phyloP scores from a whole-genome alignment of 2,113 vertebrate species.

The Strix uralensis region DNA sequence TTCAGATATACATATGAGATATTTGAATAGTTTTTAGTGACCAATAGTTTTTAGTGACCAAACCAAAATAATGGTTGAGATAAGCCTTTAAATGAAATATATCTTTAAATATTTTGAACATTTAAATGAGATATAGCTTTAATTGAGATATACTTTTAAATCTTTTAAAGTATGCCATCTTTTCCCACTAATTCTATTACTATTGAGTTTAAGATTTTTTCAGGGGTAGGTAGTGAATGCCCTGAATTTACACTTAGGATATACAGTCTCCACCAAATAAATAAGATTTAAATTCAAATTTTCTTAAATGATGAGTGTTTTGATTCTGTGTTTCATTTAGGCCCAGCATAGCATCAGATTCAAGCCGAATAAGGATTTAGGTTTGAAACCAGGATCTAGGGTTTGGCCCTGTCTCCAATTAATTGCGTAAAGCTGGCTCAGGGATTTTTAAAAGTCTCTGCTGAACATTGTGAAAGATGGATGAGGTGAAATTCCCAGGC shows the following conservation, averaged over 20 bases:
- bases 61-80: not conserved
- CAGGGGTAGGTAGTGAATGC: not conserved
- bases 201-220: not conserved
- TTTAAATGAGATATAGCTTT: not conserved
- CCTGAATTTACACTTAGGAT: not conserved
- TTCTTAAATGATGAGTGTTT: not conserved
- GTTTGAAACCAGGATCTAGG: slow-evolving; percentile 35
- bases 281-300: not conserved
- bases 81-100: not conserved
- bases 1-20: not conserved
- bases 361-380: not conserved
- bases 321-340: slow-evolving; percentile 6
- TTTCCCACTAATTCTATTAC: not conserved
- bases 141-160: not conserved
- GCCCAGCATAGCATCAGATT: not conserved
- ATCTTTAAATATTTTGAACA: not conserved
- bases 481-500: slow-evolving; percentile 64
- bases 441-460: slow-evolving; percentile 53
- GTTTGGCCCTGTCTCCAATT: slow-evolving; percentile 10
- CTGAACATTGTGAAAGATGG: slow-evolving; percentile 51
- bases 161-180: not conserved
- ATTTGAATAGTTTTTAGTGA: not conserved
- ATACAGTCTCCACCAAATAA: not conserved
- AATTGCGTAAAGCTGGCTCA: slow-evolving; percentile 35
- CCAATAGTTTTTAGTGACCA: too few species aligned